A percentile compares a stretch with the other conserved stretches of the same genome.
These are phyloP conservation scores for Xanthorhoe designata DNA, from an alignment of 2,888 invertebrate genomes.

Conservation along the genomic window DNA sequence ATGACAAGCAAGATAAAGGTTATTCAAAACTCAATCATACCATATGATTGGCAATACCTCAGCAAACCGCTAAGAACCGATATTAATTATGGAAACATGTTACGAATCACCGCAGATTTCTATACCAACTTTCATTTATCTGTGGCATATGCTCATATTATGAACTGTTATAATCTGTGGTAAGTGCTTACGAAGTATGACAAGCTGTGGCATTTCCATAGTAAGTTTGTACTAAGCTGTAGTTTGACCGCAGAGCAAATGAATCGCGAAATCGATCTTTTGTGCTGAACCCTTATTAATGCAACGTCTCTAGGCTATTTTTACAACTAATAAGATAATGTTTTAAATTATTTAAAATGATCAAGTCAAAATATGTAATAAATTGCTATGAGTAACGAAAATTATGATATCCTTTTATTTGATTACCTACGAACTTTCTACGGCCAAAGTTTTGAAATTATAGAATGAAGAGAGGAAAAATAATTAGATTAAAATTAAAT, in stretches of 20 bases:
- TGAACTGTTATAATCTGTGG: constrained; percentile 11
- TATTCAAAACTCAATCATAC: constrained; percentile 23
- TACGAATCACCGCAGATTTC: constrained; percentile 36
- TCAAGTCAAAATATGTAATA: too few species aligned
- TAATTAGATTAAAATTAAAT: too few species aligned
- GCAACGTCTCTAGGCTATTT: constrained; percentile 2
- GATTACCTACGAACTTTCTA: too few species aligned
- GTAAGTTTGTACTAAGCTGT: neutral
- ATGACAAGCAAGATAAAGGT: neutral
- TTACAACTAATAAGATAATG: too few species aligned
- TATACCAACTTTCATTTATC: constrained; percentile 6
- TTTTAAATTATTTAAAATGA: too few species aligned
- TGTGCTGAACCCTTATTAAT: constrained; percentile 40
- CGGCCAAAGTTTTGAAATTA: too few species aligned
- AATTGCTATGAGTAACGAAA: too few species aligned
- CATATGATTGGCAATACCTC: constrained; percentile 25
- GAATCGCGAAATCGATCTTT: constrained; percentile 39
- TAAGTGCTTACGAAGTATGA: neutral
- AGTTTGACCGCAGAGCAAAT: constrained; percentile 42
- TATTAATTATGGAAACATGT: constrained; percentile 46
- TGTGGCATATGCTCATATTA: constrained; percentile 10
- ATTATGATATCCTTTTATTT: too few species aligned
- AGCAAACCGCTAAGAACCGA: constrained; percentile 35
- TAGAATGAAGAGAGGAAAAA: too few species aligned
- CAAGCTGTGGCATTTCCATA: neutral